Evolutionary conservation across 2,888 invertebrate genomes (phyloP).

Genomic region (Calameuta idolon): DNA sequence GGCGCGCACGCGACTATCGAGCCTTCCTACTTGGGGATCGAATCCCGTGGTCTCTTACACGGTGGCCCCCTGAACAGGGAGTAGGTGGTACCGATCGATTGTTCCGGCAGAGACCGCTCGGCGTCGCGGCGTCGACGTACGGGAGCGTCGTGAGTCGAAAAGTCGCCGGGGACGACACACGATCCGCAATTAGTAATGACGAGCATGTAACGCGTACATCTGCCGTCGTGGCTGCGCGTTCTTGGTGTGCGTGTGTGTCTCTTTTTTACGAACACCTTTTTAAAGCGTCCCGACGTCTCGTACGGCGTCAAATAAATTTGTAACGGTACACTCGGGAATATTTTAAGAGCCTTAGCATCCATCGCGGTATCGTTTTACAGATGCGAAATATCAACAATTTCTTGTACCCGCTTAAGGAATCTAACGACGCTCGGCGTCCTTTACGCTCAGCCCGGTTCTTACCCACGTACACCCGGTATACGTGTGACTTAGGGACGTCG

Average conservation of each 20-base stretch:
- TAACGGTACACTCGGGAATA: conserved; percentile 35
- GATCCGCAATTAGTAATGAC: not conserved
- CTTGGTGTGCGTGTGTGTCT: conserved; percentile 12
- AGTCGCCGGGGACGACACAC: not conserved
- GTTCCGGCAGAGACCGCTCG: too few relatives aligned
- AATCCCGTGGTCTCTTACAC: too few relatives aligned
- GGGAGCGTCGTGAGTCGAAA: too few relatives aligned
- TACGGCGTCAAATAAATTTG: conserved; percentile 30
- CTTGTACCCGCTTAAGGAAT: conserved; percentile 5
- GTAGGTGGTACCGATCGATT: too few relatives aligned
- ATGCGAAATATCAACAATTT: conserved; percentile 36
- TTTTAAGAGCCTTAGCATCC: conserved; percentile 28
- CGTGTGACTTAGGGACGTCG: conserved; percentile 5
- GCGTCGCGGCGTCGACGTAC: too few relatives aligned
- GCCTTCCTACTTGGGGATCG: too few relatives aligned
- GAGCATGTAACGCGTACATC: conserved; percentile 12
- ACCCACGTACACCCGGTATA: too few relatives aligned
- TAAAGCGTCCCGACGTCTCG: conserved; percentile 13
- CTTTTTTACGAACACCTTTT: conserved; percentile 18
- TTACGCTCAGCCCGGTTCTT: too few relatives aligned
- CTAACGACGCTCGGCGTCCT: too few relatives aligned
- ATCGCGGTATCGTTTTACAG: conserved; percentile 34
- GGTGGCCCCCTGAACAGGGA: too few relatives aligned
- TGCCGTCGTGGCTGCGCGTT: conserved; percentile 23
- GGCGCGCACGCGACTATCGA: too few relatives aligned